Base-by-base conservation (phyloP, 2,888 invertebrate species). In the Ormia ochracea region DNA sequence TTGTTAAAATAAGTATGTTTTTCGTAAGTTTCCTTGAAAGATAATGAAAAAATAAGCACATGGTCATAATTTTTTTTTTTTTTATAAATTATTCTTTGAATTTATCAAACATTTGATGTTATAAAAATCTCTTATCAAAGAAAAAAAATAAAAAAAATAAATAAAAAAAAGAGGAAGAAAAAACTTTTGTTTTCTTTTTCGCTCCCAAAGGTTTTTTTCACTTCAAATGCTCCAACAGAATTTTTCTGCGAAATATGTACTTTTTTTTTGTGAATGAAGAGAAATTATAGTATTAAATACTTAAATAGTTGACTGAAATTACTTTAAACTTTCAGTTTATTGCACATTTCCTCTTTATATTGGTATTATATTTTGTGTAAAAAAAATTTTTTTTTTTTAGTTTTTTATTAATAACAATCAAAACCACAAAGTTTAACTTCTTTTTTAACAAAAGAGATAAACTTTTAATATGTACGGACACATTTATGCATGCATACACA, bases 21-120 rank as follows among this genome's bases (percentile, higher is more conserved):
- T 70, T 76, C 43, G 84, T 82, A 82, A 85, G 85, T 88, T 86
- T 88, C 89, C 88, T 88, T 88, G 89, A 88, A 85, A 88, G 88
- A 88, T 88, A 88, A 88, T 85, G 84, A 83, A 87, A 87, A 80
- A 80, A 80, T 77, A 87, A 85, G 88, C 84, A 87, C 88, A 88
- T 86, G 88, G 88, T 85, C 89, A 87, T 85, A 86, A 86, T 85
- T 84, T 73, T 85, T 82, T 83, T 83, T 59, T 5, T 83, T 81
- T 82, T 78, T 28, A 7, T 50, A 7, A 33, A 78, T 82, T 74
- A 54, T 48, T 61, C n/a, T 28, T 58, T 52, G 33, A 50, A 50
- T 63, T 79, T 76, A 48, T 21, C 31, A 52, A 68, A 68, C 12
- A 45, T 54, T 65, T 45, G 23, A 38, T 38, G 21, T 56, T 48